Evolutionary conservation across 2,113 vertebrate species (phyloP).

Genomic region (Crotophaga sulcirostris): DNA sequence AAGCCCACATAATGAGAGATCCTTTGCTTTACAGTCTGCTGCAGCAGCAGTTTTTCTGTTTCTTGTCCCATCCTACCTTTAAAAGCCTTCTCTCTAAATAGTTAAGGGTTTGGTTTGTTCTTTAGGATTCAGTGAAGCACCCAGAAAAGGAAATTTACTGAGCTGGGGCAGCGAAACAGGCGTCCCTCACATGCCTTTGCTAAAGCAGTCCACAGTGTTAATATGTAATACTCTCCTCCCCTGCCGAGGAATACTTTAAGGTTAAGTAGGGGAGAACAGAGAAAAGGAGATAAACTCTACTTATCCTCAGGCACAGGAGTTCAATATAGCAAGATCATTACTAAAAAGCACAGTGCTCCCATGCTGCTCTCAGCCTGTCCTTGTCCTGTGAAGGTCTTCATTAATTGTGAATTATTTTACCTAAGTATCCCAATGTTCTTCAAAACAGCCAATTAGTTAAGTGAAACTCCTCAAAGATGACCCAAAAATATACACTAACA

Average conservation of each 20-base stretch:
- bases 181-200: fast-evolving
- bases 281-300: conserved; percentile 40
- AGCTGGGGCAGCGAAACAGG: not conserved
- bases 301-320: conserved; percentile 37
- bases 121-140: not conserved
- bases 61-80: not conserved
- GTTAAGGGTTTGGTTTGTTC: not conserved
- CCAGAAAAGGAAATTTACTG: not conserved
- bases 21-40: not conserved
- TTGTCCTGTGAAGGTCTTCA: not conserved
- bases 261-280: conserved; percentile 30
- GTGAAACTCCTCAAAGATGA: not conserved
- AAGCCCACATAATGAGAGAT: not conserved
- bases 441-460: not conserved
- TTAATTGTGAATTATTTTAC: not conserved
- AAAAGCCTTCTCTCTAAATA: not conserved
- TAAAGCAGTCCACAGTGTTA: not conserved
- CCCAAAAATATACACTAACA: not conserved
- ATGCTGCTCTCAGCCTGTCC: not conserved
- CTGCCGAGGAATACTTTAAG: not conserved
- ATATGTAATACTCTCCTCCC: not conserved
- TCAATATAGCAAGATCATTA: not conserved
- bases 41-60: not conserved
- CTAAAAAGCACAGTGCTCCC: not conserved
- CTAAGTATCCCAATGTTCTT: not conserved